Base-by-base conservation (phyloP, 1,140 invertebrate species). In the Pseudoatta argentina region DNA sequence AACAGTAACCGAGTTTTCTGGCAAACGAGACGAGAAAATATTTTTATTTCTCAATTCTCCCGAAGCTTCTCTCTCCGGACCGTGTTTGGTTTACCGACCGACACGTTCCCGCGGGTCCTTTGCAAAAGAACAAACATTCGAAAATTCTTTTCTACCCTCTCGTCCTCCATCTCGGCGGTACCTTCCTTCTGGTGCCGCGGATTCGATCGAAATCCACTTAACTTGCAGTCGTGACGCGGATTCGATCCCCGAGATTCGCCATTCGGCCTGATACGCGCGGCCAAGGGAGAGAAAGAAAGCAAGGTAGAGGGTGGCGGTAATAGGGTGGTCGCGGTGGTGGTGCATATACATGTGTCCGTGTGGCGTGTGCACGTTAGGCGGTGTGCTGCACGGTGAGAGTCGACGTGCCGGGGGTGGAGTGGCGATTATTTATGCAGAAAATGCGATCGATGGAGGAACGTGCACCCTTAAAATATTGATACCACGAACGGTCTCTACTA, bases 361-460 rank as follows among this genome's bases (percentile, higher is more conserved):
- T 30, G 30, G 30, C 30, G 30, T 30, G 48, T 51, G 16, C 14
- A 59, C 4, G 63, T 51, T 24, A 24, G 63, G 44, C 44, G 64
- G 14, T 30, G 39, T 4, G 72, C 59, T 4, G 72, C 59, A 48
- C 85, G 59, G 61, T 18, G 67, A 76, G 81, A 83, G 79, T 83
- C 39, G 71, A 57, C 55, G 76, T 83, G 67, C 69, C 30, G 63
- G 63, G 83, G 76, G 63, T 63, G 69, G 75, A 81, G 53, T 39
- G 87, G 71, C 82, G 87, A 94, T 93, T 93, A 93, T 93, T 93
- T 94, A 93, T 94, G 89, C 86, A 94, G 75, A 89, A 89, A 91
- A 91, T 75, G 67, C 91, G 93, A 93, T 94, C 93, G 92, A 94
- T 93, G 91, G 81, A 90, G 91, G 87, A 92, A 92, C 87, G 88